phyloP scores from a whole-genome alignment of 2,113 vertebrate genomes.

The Pitta sordida region DNA sequence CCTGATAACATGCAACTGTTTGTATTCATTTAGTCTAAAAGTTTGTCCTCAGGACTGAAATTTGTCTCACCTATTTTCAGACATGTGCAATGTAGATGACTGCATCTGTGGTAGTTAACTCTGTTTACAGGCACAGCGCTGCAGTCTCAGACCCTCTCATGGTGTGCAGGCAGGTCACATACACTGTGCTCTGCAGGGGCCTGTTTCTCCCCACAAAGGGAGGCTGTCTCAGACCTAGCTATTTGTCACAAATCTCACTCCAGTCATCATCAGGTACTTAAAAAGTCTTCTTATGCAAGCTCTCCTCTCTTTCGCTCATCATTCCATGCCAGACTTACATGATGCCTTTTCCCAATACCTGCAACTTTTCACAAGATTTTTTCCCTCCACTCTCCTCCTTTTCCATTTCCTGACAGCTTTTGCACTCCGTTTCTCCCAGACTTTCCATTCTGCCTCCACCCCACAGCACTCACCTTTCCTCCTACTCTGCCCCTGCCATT shows the following conservation, averaged over 20 bases:
- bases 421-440: background rate
- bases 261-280: background rate
- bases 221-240: background rate
- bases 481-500: fast-evolving
- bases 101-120: background rate
- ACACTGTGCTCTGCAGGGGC: background rate
- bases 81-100: background rate
- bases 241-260: background rate
- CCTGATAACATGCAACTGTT: background rate
- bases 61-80: constrained; percentile 41
- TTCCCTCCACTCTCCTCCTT: background rate
- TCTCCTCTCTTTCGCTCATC: background rate
- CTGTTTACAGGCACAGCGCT: background rate
- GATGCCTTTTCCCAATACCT: background rate
- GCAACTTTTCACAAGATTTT: background rate
- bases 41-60: background rate
- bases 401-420: background rate
- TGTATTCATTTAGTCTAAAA: background rate
- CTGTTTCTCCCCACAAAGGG: background rate
- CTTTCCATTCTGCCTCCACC: background rate
- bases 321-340: background rate
- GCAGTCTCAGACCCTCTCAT: background rate
- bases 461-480: background rate
- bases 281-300: background rate
- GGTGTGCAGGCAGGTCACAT: background rate